Evolutionary conservation across 2,888 invertebrate genomes (phyloP).

Genomic region (Bruchidius siliquastri): DNA sequence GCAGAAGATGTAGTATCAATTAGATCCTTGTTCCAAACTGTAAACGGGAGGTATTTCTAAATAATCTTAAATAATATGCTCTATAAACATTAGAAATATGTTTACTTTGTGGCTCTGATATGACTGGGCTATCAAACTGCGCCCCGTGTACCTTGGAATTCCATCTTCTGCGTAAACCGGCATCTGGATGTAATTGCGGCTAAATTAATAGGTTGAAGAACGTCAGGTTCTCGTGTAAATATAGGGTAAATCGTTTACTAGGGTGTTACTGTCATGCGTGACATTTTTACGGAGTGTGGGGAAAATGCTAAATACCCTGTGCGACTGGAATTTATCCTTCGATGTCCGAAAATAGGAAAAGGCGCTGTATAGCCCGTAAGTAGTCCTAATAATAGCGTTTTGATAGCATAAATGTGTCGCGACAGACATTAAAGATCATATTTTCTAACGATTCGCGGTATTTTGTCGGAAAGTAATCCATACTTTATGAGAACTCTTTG

Average conservation of each 20-base stretch:
- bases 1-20: no score
- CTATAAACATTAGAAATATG: no score
- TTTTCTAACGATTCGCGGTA: no score
- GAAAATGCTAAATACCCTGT: neutral
- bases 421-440: no score
- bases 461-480: no score
- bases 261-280: conserved; percentile 31
- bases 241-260: conserved; percentile 36
- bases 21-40: no score
- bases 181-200: conserved; percentile 38
- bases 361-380: neutral
- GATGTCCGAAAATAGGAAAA: neutral
- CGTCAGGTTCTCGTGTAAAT: conserved; percentile 33
- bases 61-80: no score
- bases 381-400: neutral
- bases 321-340: neutral
- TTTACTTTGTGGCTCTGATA: no score
- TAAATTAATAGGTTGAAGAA: conserved; percentile 35
- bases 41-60: no score
- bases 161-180: conserved; percentile 3
- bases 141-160: neutral
- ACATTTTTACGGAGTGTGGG: neutral
- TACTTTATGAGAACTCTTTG: no score
- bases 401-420: no score
- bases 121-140: neutral